Evolutionary conservation across 2,113 vertebrate species (phyloP), one percentile per base, ranked within the genome.

Genomic region (Lampris megalopsis): DNA sequence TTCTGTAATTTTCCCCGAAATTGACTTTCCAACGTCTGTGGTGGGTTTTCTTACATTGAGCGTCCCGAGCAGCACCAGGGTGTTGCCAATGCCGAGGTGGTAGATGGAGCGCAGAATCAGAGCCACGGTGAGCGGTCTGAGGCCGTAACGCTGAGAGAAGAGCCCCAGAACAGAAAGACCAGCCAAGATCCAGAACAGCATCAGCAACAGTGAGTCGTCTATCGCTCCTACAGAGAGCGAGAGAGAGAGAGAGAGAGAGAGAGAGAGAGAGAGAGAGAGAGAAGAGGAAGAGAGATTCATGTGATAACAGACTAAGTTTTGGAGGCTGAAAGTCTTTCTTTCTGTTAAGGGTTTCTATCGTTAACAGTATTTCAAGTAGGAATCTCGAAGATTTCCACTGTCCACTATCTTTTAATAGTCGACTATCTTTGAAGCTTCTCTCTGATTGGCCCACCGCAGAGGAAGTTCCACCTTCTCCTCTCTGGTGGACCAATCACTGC

Each of bases 31-130:
- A 24, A 24, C 24, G 0, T 24, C 24, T 24, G 24, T 24, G 24
- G 24, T 24, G 24, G 49, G 52, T 1, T 2, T 36, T 64, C 92
- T 89, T 73, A 94, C 94, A 11, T 94, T 94, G 56, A 94, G 86
- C 0, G 95, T 91, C 0, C 98, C 98, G 66, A 99, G 94, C 79
- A 97, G 92, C 78, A 96, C 93, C 56, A 99, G 95, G 0, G 97
- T 97, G 88, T 96, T 96, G 1, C 97, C 97, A 0, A 99, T 98
- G 85, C 97, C 97, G 3, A 99, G 66, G 89, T 98, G 96, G 87
- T 98, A 98, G 73, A 99, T 97, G 41, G 96, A 98, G 2, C 96
- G 91, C 67, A 99, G 82, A 77, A 99, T 97, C 69, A 98, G 93
- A 0, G 97, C 96, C 59, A 98, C 82, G 0, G 97, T 96, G 73